These are phyloP conservation scores for Prochilodus magdalenae DNA, from an alignment of 2,113 vertebrate genomes.

Conservation along the genomic window DNA sequence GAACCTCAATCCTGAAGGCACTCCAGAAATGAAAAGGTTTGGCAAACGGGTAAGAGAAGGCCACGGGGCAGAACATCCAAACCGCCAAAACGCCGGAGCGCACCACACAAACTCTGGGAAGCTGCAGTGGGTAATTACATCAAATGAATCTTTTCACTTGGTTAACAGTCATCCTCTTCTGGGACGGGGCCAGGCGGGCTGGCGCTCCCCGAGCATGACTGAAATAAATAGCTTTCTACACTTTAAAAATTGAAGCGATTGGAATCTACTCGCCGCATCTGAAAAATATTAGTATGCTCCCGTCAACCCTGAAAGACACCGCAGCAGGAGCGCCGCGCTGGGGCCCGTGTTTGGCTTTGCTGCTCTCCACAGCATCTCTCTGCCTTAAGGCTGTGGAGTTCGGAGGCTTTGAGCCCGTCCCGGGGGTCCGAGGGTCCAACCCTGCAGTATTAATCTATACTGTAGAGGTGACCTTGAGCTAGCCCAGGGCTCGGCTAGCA, in stretches of 20 bases:
- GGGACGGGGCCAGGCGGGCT: slow-evolving; percentile 10
- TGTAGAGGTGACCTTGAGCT: slow-evolving; percentile 11
- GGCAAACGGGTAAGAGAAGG: not conserved
- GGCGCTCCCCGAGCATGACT: slow-evolving; percentile 49
- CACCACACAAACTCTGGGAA: slow-evolving; percentile 29
- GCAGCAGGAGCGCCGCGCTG: slow-evolving; percentile 30
- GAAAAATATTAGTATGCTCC: slow-evolving; percentile 49
- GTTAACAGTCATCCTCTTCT: slow-evolving; percentile 46
- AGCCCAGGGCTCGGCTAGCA: not conserved
- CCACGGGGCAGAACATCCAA: slow-evolving; percentile 15
- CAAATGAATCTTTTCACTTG: slow-evolving; percentile 60
- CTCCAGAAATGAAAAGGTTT: not conserved
- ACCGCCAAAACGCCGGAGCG: not conserved
- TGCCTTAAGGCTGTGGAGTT: slow-evolving; percentile 10
- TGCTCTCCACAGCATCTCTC: slow-evolving; percentile 22
- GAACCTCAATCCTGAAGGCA: slow-evolving; percentile 36
- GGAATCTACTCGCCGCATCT: slow-evolving; percentile 55
- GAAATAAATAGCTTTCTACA: slow-evolving; percentile 59
- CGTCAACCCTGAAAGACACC: slow-evolving; percentile 53
- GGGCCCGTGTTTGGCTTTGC: not conserved
- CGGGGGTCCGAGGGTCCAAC: not conserved
- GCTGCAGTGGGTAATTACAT: slow-evolving; percentile 55
- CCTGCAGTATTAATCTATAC: slow-evolving; percentile 24
- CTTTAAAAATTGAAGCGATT: slow-evolving; percentile 55
- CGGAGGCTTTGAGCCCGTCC: slow-evolving; percentile 12